These are phyloP conservation scores for Glaucidium brasilianum DNA, from an alignment of 2,113 vertebrate genomes.

Conservation along the genomic window DNA sequence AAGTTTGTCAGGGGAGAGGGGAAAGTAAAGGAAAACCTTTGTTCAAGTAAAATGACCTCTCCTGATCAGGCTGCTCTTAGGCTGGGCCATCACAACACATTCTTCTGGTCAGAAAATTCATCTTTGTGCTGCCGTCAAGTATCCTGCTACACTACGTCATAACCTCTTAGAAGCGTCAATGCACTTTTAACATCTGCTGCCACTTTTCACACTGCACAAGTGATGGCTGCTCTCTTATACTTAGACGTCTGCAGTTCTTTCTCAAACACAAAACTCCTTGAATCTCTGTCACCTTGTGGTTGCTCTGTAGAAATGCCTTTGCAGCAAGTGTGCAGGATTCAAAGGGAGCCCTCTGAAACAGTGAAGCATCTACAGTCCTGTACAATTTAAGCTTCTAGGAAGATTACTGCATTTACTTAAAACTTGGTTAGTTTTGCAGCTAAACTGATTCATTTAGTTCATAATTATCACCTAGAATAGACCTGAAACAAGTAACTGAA, in stretches of 20 bases:
- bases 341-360: not conserved
- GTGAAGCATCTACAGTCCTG: rapidly evolving
- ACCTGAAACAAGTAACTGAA: not conserved
- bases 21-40: slow-evolving; percentile 7
- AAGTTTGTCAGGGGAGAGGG: not conserved
- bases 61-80: not conserved
- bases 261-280: not conserved
- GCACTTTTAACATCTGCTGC: not conserved
- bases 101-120: not conserved
- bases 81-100: not conserved
- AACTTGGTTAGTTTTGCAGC: not conserved
- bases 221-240: not conserved
- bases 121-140: rapidly evolving
- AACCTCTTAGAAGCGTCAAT: not conserved
- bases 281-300: not conserved
- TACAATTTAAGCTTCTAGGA: not conserved
- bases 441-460: not conserved
- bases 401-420: not conserved
- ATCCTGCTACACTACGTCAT: not conserved
- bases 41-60: not conserved
- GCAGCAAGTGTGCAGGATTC: rapidly evolving
- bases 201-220: rapidly evolving
- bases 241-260: not conserved
- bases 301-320: not conserved
- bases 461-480: not conserved